Evolutionary conservation across 30 jellyfish, hydroid and myxozoan genomes (phyloP), one percentile per base, ranked within the genome.

Genomic region (Turritopsis dohrnii): DNA sequence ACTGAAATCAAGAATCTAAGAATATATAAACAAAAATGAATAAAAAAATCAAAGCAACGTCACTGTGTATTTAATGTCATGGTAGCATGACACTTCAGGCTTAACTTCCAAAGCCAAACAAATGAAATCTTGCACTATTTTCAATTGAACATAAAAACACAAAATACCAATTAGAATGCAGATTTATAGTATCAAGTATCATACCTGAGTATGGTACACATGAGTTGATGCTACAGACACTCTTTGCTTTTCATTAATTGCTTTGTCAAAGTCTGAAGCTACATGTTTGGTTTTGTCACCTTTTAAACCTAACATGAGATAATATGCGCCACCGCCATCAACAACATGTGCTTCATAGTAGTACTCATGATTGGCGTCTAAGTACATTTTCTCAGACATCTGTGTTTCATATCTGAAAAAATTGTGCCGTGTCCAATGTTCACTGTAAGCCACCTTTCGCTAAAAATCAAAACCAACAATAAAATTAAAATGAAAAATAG

Each of bases 321-420:
- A 75, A 65, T 80, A 85, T 13, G 84, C 94, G 18, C 94, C 93
- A 1, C 96, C 98, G 29, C 76, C 72, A 71, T 93, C 98, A 18
- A 75, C 89, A 72, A 93, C 83, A 17, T 90, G 88, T 8, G 90
- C 81, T 77, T 85, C 90, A 52, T 79, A 65, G 74, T 84, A 93
- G 77, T 93, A 88, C n/a, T 90, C 90, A 60, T 79, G 85, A 54
- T 86, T 91, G 66, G 77, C 82, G 21, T 71, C 71, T 52, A 93
- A 79, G n/a, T 73, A 77, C 91, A 41, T 93, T 54, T 66, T 71
- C 73, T 65, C 89, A n/a, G 98, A 85, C 71, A 54, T 41, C 71
- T 93, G 98, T 24, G 85, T 82, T 19, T 95, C 71, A 84, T 54
- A 79, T 52, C 30, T 52, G 84, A 18, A 79, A 74, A 29, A 93